phyloP scores from a whole-genome alignment of 1,140 invertebrate genomes.

The Fopius arisanus region DNA sequence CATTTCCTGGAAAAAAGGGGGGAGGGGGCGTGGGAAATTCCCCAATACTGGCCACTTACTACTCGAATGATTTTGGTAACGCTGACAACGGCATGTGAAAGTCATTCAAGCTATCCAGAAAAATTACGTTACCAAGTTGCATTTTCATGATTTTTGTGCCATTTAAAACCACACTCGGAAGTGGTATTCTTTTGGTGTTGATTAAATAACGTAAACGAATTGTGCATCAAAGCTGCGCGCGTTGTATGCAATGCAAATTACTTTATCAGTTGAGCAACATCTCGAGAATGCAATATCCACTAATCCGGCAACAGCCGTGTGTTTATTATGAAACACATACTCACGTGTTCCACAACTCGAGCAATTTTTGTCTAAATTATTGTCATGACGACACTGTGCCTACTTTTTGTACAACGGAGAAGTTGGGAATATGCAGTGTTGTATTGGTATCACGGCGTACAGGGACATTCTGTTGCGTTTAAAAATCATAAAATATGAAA shows the following conservation, averaged over 20 bases:
- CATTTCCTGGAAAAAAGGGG: no score
- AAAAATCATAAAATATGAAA: no score
- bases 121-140: no score
- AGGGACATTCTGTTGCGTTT: not conserved
- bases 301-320: not conserved
- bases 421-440: not conserved
- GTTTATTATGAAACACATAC: not conserved
- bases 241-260: slow-evolving; percentile 40
- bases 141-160: no score
- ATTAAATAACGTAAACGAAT: slow-evolving; percentile 39
- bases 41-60: no score
- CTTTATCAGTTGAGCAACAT: not conserved
- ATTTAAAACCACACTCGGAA: slow-evolving; percentile 26
- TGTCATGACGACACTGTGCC: not conserved
- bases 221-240: slow-evolving; percentile 39
- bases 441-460: not conserved
- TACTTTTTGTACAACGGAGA: not conserved
- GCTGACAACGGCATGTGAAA: no score
- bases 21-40: no score
- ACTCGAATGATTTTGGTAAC: no score
- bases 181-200: slow-evolving; percentile 4
- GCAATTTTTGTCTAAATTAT: no score
- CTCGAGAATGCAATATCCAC: not conserved
- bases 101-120: no score
- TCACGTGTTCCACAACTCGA: not conserved